Percentiles rank a stretch among this genome's conserved stretches.
phyloP scores from a whole-genome alignment of 2,113 vertebrate species.

The Tylochromis polylepis region DNA sequence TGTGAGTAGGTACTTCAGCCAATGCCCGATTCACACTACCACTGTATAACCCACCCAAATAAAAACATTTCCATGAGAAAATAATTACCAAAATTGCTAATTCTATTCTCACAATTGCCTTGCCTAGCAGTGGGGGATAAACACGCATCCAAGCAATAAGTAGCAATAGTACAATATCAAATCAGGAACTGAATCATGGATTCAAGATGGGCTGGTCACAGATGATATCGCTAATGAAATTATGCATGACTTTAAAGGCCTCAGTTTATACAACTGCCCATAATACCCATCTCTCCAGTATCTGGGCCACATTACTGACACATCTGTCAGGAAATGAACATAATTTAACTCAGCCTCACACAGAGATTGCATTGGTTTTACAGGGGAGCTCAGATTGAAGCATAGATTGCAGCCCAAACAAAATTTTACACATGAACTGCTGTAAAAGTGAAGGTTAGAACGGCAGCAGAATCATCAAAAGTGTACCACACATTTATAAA shows the following conservation, averaged over 20 bases:
- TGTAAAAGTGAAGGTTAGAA: constrained; percentile 53
- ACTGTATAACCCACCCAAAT: background rate
- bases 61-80: background rate
- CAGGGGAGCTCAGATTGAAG: constrained; percentile 36
- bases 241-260: constrained; percentile 37
- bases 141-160: background rate
- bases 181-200: background rate
- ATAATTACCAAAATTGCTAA: background rate
- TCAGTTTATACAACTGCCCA: constrained; percentile 15
- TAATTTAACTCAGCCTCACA: constrained; percentile 16
- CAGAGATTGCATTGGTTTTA: constrained; percentile 55
- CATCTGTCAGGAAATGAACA: constrained; percentile 54
- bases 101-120: background rate
- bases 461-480: constrained; percentile 25
- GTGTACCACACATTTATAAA: constrained; percentile 8
- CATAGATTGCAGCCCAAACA: constrained; percentile 38
- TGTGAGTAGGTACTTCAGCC: background rate
- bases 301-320: constrained; percentile 36
- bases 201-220: background rate
- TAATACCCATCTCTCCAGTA: constrained; percentile 29
- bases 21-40: background rate
- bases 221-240: constrained; percentile 33
- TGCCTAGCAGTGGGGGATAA: background rate
- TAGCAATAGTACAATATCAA: background rate
- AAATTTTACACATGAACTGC: constrained; percentile 52